These are phyloP conservation scores for Philotrypesis tridentata DNA, from an alignment of 1,140 invertebrate species.

Conservation along the genomic window DNA sequence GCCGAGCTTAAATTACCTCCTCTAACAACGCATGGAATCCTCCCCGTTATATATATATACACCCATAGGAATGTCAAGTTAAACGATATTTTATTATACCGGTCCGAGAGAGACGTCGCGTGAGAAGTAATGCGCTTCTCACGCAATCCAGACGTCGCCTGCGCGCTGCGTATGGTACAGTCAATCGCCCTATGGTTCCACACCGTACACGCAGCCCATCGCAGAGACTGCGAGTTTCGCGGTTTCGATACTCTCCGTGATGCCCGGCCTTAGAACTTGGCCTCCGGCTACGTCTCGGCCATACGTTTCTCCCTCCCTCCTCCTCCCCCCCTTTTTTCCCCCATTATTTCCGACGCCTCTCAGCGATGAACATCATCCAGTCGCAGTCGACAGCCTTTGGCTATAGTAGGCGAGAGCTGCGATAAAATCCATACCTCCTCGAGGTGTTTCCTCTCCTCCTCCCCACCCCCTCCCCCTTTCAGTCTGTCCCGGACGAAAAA, in stretches of 20 bases:
- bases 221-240: background rate
- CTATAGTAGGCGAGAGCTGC: background rate
- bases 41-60: background rate
- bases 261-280: background rate
- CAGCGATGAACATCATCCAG: no score
- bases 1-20: background rate
- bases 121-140: background rate
- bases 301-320: background rate
- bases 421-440: background rate
- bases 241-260: background rate
- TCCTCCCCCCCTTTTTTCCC: background rate
- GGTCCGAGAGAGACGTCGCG: background rate
- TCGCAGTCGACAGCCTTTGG: background rate
- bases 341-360: background rate
- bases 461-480: no score
- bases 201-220: no score
- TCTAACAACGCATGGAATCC: background rate
- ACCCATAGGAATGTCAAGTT: background rate
- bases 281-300: background rate
- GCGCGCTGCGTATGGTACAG: no score
- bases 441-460: no score
- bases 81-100: conserved; percentile 6
- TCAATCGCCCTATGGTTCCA: no score
- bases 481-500: no score
- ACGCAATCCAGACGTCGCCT: background rate